Conservation (phyloP, 2,797 vertebrate genomes). For the Myioborus miniatus region DNA sequence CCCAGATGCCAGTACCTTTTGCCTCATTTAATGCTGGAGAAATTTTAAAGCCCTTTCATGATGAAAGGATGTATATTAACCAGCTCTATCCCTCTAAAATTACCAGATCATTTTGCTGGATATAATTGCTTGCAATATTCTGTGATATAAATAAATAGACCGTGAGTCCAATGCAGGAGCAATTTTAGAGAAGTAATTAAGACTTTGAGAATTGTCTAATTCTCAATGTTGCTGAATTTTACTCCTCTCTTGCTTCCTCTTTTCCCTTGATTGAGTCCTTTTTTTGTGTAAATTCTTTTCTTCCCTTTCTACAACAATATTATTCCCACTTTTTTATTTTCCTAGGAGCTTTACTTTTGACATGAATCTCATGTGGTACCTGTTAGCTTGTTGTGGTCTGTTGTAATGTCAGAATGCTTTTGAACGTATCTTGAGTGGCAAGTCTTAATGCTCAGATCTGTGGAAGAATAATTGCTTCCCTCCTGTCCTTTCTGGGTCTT, state of each 20-base stretch:
- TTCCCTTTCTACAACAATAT: not conserved
- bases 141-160: not conserved
- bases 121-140: not conserved
- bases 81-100: not conserved
- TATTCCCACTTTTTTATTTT: not conserved
- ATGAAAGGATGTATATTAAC: not conserved
- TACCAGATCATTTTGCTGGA: not conserved
- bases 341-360: not conserved
- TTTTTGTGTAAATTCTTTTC: not conserved
- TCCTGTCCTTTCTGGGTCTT: not conserved
- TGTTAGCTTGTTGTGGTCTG: not conserved
- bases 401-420: not conserved
- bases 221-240: not conserved
- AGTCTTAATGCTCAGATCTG: not conserved
- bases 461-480: not conserved
- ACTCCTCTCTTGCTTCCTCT: not conserved
- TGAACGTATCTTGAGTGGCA: not conserved
- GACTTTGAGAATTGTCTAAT: not conserved
- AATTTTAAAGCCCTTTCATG: not conserved
- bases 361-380: not conserved
- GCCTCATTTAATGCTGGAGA: not conserved
- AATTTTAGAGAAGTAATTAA: not conserved
- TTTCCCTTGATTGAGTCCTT: not conserved
- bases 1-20: not conserved
- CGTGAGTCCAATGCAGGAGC: not conserved